Evolutionary conservation across 2,113 vertebrate species (phyloP).

Genomic region (Cynocephalus volans): DNA sequence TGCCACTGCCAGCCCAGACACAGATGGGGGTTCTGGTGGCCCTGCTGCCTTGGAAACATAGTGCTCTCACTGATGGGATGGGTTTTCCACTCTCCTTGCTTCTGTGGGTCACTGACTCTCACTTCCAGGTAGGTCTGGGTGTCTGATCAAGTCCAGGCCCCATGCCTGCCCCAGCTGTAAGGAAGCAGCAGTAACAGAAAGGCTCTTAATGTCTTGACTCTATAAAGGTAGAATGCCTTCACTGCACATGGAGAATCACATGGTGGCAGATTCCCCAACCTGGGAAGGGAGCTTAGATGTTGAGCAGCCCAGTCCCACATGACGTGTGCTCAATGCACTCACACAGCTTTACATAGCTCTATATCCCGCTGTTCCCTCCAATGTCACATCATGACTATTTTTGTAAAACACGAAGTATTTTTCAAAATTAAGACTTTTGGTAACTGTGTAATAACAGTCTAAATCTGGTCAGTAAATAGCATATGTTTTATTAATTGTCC

Average conservation of each 20-base stretch:
- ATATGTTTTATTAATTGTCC: neutral
- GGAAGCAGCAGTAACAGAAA: neutral
- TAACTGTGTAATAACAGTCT: conserved; percentile 46
- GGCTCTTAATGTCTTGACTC: neutral
- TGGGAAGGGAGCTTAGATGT: neutral
- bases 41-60: neutral
- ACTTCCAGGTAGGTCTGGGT: neutral
- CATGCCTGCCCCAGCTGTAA: neutral
- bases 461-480: conserved; percentile 25
- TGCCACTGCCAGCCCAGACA: neutral
- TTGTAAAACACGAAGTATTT: conserved; percentile 55
- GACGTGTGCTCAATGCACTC: conserved; percentile 64
- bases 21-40: neutral
- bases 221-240: neutral
- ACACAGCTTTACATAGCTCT: conserved; percentile 59
- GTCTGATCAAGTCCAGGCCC: neutral
- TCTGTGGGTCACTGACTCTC: neutral
- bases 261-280: conserved; percentile 12
- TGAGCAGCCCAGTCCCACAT: conserved; percentile 6
- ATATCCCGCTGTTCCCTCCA: conserved; percentile 39
- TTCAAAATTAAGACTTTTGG: conserved; percentile 57
- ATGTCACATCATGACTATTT: conserved; percentile 50
- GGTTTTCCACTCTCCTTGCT: neutral
- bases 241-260: neutral
- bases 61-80: neutral